A percentile compares a stretch with the other conserved stretches of the same genome.
Conservation (phyloP, 2,113 vertebrate species). For the Marcusenius ussheri region DNA sequence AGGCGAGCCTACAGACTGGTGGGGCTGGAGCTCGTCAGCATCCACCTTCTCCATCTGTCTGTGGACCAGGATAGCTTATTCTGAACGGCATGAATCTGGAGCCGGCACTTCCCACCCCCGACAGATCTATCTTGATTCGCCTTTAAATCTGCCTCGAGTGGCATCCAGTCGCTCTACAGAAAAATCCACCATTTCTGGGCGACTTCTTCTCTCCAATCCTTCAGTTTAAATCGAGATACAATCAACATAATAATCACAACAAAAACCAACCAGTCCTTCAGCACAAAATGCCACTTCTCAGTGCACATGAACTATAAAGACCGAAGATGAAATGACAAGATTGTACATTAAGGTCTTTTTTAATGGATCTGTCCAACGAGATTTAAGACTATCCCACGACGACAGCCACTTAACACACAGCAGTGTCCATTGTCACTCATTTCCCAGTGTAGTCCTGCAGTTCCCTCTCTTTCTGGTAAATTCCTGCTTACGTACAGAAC, state of each 20-base stretch:
- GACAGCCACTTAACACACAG: neutral
- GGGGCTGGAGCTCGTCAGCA: neutral
- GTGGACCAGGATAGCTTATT: neutral
- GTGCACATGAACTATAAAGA: neutral
- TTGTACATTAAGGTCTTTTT: neutral
- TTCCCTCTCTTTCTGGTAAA: neutral
- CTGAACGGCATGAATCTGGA: neutral
- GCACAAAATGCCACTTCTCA: neutral
- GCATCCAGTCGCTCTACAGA: neutral
- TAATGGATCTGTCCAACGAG: neutral
- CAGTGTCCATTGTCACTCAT: neutral
- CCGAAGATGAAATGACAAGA: neutral
- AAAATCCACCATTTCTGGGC: neutral
- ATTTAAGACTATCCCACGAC: conserved; percentile 22
- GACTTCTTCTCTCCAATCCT: neutral
- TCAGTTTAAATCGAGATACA: neutral
- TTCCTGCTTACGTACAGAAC: neutral
- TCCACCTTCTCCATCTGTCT: neutral
- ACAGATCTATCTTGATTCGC: neutral
- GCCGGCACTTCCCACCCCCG: neutral
- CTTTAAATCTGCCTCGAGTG: neutral
- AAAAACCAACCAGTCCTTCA: conserved; percentile 2
- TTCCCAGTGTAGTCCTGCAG: neutral
- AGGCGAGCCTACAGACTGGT: neutral
- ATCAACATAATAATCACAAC: neutral